phyloP scores from a whole-genome alignment of 1,140 invertebrate genomes.

The Drosophila pseudoananassae region DNA sequence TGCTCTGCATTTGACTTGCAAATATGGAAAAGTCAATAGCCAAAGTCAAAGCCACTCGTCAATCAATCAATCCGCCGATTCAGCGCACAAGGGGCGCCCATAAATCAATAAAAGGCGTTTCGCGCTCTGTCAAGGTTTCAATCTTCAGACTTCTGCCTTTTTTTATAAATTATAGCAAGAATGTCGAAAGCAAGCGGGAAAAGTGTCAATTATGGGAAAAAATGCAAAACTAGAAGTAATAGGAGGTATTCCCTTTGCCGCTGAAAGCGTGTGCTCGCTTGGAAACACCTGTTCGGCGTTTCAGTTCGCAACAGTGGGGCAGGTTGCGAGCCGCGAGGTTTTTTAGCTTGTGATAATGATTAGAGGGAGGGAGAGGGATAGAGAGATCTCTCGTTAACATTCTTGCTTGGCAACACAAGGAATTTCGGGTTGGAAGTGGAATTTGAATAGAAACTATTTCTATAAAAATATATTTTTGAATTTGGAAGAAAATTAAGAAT shows the following conservation, averaged over 20 bases:
- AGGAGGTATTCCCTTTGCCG: slow-evolving; percentile 62
- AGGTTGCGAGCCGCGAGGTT: slow-evolving; percentile 60
- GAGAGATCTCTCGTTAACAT: slow-evolving; percentile 19
- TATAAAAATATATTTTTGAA: too few species aligned
- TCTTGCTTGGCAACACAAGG: slow-evolving; percentile 56
- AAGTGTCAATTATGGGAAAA: slow-evolving; percentile 47
- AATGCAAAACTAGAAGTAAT: slow-evolving; percentile 34
- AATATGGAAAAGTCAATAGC: slow-evolving; percentile 57
- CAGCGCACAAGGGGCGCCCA: slow-evolving; percentile 31
- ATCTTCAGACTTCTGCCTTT: slow-evolving; percentile 6
- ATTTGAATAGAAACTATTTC: slow-evolving; percentile 20
- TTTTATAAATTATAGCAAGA: slow-evolving; percentile 1
- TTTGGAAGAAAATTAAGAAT: too few species aligned
- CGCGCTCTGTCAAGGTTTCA: slow-evolving; percentile 63
- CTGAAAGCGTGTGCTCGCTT: slow-evolving; percentile 50
- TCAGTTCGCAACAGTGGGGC: slow-evolving; percentile 59
- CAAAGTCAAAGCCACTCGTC: slow-evolving; percentile 73
- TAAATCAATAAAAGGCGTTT: slow-evolving; percentile 75
- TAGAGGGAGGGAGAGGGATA: slow-evolving; percentile 29
- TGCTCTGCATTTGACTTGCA: slow-evolving; percentile 61
- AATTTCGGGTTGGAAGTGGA: slow-evolving; percentile 21
- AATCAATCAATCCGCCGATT: slow-evolving; percentile 50
- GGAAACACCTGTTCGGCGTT: slow-evolving; percentile 73
- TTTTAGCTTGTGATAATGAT: slow-evolving; percentile 46
- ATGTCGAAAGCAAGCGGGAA: slow-evolving; percentile 16